Base-by-base conservation (phyloP, 1,140 invertebrate species). In the Conus ventricosus region DNA sequence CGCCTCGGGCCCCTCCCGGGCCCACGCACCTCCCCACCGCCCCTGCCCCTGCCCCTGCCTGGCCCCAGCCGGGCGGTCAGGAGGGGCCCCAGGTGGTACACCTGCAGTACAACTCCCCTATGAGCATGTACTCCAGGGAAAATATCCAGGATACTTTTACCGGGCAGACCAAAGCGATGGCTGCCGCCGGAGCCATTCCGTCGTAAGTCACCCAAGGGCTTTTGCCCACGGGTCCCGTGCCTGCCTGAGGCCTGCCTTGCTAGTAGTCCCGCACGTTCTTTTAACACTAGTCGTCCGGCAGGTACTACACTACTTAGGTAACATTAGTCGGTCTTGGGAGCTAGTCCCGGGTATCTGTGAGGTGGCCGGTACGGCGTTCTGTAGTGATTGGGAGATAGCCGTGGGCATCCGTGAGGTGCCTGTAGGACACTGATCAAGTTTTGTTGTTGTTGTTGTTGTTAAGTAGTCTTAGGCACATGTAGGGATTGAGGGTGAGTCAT, bases 121-220 rank as follows among this genome's bases (percentile, higher is more conserved):
- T 99, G 90, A 97, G 97, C 89, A 97, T 99, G 92, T 99, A 99
- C 96, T 99, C 98, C 93, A 98, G 98, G 95, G 97, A 98, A 95
- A 98, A 97, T 88, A 98, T 99, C 92, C 97, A 98, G 83, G 98
- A 99, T 95, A 99, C 98, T 5, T 96, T 99, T 71, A 97, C 97
- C 39, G 97, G 98, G 27, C 98, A 99, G 91, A 93, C 92, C 53
- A 87, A 91, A 86, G 92, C 88, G 88, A 23, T 87, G 63, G 75
- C 88, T n/a, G 89, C 81, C 67, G 88, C 76, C 63, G 75, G 88
- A 81, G 55, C 82, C 78, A 86, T 86, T 89, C 88, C 90, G 85
- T 71, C 82, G 82, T 84, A 84, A 84, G 82, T 60, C 67, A 71
- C 67, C 23, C 6, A 23, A 23, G 6, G 67, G 67, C 0, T 20